Conservation (phyloP, 2,888 invertebrate species). For the Anagyrus pseudococci region DNA sequence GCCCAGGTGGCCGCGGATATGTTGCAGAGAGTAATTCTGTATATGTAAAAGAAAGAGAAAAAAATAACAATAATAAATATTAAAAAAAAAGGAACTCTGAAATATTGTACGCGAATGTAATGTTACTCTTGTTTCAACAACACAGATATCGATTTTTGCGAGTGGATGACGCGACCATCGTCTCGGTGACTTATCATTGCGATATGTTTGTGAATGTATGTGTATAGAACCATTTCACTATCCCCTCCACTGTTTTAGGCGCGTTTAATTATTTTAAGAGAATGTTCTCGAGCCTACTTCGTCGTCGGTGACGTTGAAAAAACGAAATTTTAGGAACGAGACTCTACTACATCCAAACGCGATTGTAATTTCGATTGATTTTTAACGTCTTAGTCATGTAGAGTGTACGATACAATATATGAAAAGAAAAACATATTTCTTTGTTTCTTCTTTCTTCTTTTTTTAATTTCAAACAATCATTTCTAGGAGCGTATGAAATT, state of each 20-base stretch:
- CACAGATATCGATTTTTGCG: not conserved
- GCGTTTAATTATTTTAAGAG: too few relatives aligned
- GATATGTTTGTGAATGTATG: conserved; percentile 33
- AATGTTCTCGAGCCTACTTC: conserved; percentile 7
- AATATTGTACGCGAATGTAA: conserved; percentile 10
- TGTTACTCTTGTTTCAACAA: conserved; percentile 8
- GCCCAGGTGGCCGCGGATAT: conserved; percentile 16
- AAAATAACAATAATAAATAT: too few relatives aligned
- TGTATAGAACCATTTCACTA: conserved; percentile 18
- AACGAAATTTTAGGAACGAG: not conserved
- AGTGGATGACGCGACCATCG: not conserved
- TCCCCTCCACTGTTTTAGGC: conserved; percentile 1
- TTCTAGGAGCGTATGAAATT: conserved; percentile 13
- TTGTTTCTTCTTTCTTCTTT: too few relatives aligned
- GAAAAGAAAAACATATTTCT: too few relatives aligned
- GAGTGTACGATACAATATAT: conserved; percentile 24
- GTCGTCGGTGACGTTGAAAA: not conserved
- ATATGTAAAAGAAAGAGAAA: conserved; percentile 2
- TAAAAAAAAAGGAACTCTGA: too few relatives aligned
- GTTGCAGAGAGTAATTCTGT: conserved; percentile 2
- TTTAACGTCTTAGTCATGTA: conserved; percentile 24
- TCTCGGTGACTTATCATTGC: conserved; percentile 6
- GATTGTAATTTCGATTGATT: conserved; percentile 23
- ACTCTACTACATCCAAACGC: conserved; percentile 7
- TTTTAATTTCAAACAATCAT: conserved; percentile 23